A percentile compares a stretch with the other conserved stretches of the same genome.
phyloP scores from a whole-genome alignment of 2,888 invertebrate species.

The Drosophila pseudotalamancana region DNA sequence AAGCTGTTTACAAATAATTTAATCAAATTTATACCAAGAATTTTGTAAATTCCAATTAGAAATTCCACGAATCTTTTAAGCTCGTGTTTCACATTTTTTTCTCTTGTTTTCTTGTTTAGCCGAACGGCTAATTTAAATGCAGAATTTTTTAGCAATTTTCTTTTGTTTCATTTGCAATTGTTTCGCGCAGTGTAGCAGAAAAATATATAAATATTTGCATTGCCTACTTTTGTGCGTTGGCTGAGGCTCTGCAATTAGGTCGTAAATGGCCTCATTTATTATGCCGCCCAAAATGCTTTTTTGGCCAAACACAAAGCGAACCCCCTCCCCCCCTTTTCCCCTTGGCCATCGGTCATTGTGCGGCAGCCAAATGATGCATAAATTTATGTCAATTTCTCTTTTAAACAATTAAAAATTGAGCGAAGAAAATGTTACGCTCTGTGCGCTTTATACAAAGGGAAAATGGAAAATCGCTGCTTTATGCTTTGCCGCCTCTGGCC shows the following conservation, averaged over 20 bases:
- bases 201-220: slow-evolving; percentile 47
- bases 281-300: slow-evolving; percentile 36
- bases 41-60: neutral
- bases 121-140: neutral
- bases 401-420: slow-evolving; percentile 67
- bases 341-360: slow-evolving; percentile 45
- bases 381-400: slow-evolving; percentile 71
- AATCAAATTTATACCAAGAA: slow-evolving; percentile 32
- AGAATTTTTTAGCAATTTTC: neutral
- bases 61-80: neutral
- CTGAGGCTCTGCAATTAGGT: slow-evolving; percentile 44
- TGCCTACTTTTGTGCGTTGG: slow-evolving; percentile 52
- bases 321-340: neutral
- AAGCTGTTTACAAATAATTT: slow-evolving; percentile 18
- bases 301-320: slow-evolving; percentile 32
- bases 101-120: too few relatives aligned
- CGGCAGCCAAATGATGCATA: slow-evolving; percentile 58
- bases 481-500: slow-evolving; percentile 1
- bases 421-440: slow-evolving; percentile 13
- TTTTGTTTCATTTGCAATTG: neutral
- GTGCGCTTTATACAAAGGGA: slow-evolving; percentile 12
- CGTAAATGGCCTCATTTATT: slow-evolving; percentile 50
- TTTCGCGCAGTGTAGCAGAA: slow-evolving; percentile 35
- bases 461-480: slow-evolving; percentile 31
- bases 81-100: neutral